phyloP scores from a whole-genome alignment of 2,888 invertebrate species.

The Drosophila anomelani region DNA sequence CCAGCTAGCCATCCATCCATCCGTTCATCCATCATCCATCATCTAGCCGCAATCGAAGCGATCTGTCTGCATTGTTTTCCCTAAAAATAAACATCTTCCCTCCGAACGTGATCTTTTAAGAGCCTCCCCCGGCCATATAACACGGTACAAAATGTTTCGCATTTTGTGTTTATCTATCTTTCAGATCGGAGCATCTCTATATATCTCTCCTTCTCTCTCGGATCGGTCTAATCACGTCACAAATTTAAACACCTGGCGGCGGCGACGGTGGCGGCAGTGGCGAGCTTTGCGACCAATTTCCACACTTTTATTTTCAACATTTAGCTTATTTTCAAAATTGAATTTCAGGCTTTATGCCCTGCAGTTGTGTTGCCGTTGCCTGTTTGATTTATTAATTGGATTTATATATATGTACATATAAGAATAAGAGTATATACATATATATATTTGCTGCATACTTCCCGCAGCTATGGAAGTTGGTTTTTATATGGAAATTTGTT shows the following conservation, averaged over 20 bases:
- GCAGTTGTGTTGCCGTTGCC: constrained; percentile 16
- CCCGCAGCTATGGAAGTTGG: neutral
- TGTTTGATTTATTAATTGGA: constrained; percentile 27
- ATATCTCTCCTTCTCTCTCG: neutral
- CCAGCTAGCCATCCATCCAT: constrained; percentile 7
- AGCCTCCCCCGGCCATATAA: constrained; percentile 19
- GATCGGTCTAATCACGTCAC: constrained; percentile 59
- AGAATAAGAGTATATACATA: too few species aligned
- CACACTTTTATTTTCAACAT: constrained; percentile 14
- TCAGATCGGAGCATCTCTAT: constrained; percentile 1
- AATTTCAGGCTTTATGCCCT: constrained; percentile 12
- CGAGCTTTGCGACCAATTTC: constrained; percentile 48
- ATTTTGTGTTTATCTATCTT: constrained; percentile 41
- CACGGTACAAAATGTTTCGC: constrained; percentile 23
- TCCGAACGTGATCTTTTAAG: constrained; percentile 38
- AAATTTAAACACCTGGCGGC: constrained; percentile 66
- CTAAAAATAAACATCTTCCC: constrained; percentile 67
- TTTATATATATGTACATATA: neutral
- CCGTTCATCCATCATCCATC: constrained; percentile 54
- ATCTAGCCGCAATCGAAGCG: constrained; percentile 69
- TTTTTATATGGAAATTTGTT: neutral
- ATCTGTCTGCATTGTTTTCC: constrained; percentile 74
- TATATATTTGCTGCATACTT: neutral
- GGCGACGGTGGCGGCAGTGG: constrained; percentile 51
- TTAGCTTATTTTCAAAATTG: constrained; percentile 1